Evolutionary conservation across 2,797 vertebrate species (phyloP).

Genomic region (Knipowitschia caucasica): DNA sequence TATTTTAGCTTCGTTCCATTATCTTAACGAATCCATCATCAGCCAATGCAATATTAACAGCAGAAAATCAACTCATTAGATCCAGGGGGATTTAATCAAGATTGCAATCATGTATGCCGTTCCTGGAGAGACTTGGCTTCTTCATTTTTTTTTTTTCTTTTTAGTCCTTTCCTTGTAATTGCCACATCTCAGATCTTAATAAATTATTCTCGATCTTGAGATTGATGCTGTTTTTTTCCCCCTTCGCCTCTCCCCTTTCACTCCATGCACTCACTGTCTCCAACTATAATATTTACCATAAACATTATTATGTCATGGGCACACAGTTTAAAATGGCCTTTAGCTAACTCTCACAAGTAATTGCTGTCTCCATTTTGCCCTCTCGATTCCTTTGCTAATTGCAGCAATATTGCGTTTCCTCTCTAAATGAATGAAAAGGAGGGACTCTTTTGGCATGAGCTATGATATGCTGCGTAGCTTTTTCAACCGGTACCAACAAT

Average conservation of each 20-base stretch:
- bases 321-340: slow-evolving; percentile 90
- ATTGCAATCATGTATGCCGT: slow-evolving; percentile 97
- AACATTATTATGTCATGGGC: slow-evolving; percentile 90
- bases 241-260: slow-evolving; percentile 61
- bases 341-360: slow-evolving; percentile 85
- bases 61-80: slow-evolving; percentile 99
- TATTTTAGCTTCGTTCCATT: slow-evolving; percentile 99
- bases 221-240: slow-evolving; percentile 78
- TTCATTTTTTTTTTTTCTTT: slow-evolving; percentile 81
- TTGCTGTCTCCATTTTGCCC: slow-evolving; percentile 85
- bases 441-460: slow-evolving; percentile 62
- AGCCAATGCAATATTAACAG: slow-evolving; percentile 99
- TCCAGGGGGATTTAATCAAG: slow-evolving; percentile 99
- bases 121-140: slow-evolving; percentile 88
- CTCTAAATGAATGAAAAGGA: slow-evolving; percentile 70
- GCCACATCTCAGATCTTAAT: slow-evolving; percentile 86
- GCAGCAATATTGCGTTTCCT: slow-evolving; percentile 79
- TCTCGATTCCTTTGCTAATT: slow-evolving; percentile 83
- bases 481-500: slow-evolving; percentile 63
- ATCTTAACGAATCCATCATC: slow-evolving; percentile 99
- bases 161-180: slow-evolving; percentile 86
- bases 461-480: slow-evolving; percentile 63
- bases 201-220: slow-evolving; percentile 85
- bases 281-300: slow-evolving; percentile 88
- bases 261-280: slow-evolving; percentile 80